Evolutionary conservation across 2,113 vertebrate genomes (phyloP).

Genomic region (Sakesphorus luctuosus): DNA sequence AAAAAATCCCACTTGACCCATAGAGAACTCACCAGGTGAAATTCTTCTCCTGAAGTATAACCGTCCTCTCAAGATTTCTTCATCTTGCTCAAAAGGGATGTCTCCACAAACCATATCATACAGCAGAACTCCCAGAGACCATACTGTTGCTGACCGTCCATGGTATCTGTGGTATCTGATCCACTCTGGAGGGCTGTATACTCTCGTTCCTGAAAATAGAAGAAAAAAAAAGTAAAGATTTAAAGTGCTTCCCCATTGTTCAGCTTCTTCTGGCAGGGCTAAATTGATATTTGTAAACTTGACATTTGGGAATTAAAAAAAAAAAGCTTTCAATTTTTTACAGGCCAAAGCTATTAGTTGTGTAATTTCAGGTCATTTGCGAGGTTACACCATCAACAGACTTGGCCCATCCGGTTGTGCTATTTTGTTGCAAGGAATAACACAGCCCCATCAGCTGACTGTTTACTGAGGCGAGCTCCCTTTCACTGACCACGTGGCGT

Average conservation of each 20-base stretch:
- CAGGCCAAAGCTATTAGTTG: background rate
- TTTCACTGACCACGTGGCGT: constrained; percentile 73
- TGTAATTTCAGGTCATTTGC: constrained; percentile 22
- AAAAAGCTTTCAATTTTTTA: background rate
- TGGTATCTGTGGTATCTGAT: constrained; percentile 96
- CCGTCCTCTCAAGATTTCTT: constrained; percentile 91
- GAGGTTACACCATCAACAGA: constrained; percentile 8
- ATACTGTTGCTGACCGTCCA: constrained; percentile 93
- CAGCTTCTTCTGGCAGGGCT: background rate
- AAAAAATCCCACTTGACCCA: background rate
- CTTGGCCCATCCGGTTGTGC: background rate
- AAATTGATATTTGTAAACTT: background rate
- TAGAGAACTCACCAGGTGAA: constrained; percentile 82
- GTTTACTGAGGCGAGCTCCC: constrained; percentile 68
- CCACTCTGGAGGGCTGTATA: constrained; percentile 98
- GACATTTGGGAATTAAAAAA: background rate
- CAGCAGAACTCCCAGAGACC: constrained; percentile 95
- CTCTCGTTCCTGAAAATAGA: constrained; percentile 84
- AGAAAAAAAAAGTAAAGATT: background rate
- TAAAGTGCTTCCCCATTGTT: background rate
- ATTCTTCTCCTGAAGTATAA: constrained; percentile 92
- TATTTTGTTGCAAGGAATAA: constrained; percentile 28
- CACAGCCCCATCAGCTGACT: constrained; percentile 70
- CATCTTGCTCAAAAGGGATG: constrained; percentile 97
- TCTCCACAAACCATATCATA: constrained; percentile 99